Evolutionary conservation across 2,888 invertebrate species (phyloP).

Genomic region (Patella ulyssiponensis): DNA sequence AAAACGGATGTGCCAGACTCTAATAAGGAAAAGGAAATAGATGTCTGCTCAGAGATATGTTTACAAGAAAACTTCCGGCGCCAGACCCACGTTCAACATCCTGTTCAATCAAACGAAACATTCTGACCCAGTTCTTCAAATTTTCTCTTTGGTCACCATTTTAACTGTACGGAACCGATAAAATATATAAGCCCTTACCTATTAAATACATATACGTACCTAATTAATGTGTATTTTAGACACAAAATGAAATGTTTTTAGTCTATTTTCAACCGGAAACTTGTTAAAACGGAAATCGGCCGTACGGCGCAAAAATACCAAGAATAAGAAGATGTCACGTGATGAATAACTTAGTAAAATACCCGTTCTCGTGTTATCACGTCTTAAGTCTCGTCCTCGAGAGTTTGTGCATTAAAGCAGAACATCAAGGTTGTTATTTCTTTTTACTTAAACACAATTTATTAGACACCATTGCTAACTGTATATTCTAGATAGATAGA

Average conservation of each 20-base stretch:
- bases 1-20: slow-evolving; percentile 4
- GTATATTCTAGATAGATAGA: too few species aligned
- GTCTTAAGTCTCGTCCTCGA: slow-evolving; percentile 9
- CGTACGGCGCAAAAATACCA: slow-evolving; percentile 54
- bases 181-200: too few species aligned
- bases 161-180: too few species aligned
- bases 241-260: slow-evolving; percentile 6
- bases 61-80: slow-evolving; percentile 65
- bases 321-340: slow-evolving; percentile 51
- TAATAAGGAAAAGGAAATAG: slow-evolving; percentile 56
- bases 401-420: too few species aligned
- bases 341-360: slow-evolving; percentile 34
- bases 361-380: background rate
- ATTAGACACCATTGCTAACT: too few species aligned
- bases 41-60: slow-evolving; percentile 61
- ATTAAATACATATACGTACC: too few species aligned
- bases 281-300: slow-evolving; percentile 61
- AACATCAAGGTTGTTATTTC: too few species aligned
- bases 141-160: background rate
- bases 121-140: background rate
- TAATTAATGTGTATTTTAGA: too few species aligned
- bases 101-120: slow-evolving; percentile 47
- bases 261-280: slow-evolving; percentile 54
- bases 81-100: slow-evolving; percentile 63
- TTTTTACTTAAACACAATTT: too few species aligned